These are phyloP conservation scores for Upupa epops DNA, from an alignment of 2,113 vertebrate genomes.

Conservation along the genomic window DNA sequence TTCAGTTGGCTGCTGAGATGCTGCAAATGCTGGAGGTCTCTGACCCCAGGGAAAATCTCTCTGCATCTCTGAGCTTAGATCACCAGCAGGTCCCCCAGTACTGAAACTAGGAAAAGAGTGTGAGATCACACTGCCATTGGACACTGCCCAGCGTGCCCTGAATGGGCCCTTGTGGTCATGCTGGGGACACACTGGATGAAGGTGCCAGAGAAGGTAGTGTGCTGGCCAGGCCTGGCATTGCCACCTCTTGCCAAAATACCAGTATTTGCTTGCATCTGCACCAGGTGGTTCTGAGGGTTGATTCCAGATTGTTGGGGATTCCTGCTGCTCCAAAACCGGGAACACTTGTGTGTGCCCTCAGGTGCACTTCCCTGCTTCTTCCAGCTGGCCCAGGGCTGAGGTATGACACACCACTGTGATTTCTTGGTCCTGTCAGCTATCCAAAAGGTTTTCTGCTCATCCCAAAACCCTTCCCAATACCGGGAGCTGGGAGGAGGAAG, in stretches of 20 bases:
- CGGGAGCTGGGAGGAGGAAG: not conserved
- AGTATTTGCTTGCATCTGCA: not conserved
- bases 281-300: not conserved
- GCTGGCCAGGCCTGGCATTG: not conserved
- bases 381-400: not conserved
- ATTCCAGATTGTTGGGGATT: not conserved
- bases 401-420: rapidly evolving
- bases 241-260: not conserved
- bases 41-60: not conserved
- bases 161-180: rapidly evolving
- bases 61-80: not conserved
- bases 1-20: not conserved
- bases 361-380: not conserved
- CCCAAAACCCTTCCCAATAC: not conserved
- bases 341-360: not conserved
- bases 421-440: not conserved
- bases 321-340: not conserved
- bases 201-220: not conserved
- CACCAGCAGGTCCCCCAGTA: not conserved
- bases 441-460: not conserved
- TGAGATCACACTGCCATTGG: not conserved
- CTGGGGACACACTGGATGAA: not conserved
- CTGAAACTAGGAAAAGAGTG: not conserved
- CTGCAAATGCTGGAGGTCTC: not conserved
- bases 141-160: not conserved